phyloP scores from a whole-genome alignment of 2,797 vertebrate genomes.

The Sus cebifrons region DNA sequence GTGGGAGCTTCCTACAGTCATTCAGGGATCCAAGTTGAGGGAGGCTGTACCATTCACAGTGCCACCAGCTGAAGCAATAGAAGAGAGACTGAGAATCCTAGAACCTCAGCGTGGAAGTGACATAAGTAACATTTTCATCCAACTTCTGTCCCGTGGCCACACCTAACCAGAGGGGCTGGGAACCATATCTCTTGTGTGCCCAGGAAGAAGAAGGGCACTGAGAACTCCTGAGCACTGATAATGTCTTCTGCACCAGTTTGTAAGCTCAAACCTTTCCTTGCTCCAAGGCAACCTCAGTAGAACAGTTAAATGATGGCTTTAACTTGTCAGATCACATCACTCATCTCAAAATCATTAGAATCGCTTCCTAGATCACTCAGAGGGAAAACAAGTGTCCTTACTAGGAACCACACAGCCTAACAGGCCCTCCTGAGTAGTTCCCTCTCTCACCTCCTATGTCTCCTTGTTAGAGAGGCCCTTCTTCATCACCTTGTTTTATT shows the following conservation, averaged over 20 bases:
- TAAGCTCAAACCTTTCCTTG: neutral
- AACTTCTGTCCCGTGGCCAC: too few species aligned
- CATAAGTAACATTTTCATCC: neutral
- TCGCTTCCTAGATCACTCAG: neutral
- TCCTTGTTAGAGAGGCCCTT: neutral
- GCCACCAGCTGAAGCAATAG: accelerated
- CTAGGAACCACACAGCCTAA: neutral
- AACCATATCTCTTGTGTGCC: neutral
- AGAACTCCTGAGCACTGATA: neutral
- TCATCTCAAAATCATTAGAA: neutral
- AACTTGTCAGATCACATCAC: neutral
- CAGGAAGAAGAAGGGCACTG: neutral
- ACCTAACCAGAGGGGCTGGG: neutral
- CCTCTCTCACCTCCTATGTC: neutral
- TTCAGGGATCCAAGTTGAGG: neutral
- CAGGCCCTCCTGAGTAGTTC: neutral
- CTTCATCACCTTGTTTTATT: neutral
- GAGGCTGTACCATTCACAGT: neutral
- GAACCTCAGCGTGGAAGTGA: neutral
- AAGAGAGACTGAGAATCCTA: neutral
- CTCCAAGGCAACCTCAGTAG: neutral
- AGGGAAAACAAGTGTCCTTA: neutral
- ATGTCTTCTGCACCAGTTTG: neutral
- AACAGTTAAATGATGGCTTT: neutral
- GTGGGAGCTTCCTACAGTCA: neutral